A percentile compares a stretch with the other conserved stretches of the same genome.
These are phyloP conservation scores for Hirtodrosophila histrioides DNA, from an alignment of 2,888 invertebrate species.

Conservation along the genomic window DNA sequence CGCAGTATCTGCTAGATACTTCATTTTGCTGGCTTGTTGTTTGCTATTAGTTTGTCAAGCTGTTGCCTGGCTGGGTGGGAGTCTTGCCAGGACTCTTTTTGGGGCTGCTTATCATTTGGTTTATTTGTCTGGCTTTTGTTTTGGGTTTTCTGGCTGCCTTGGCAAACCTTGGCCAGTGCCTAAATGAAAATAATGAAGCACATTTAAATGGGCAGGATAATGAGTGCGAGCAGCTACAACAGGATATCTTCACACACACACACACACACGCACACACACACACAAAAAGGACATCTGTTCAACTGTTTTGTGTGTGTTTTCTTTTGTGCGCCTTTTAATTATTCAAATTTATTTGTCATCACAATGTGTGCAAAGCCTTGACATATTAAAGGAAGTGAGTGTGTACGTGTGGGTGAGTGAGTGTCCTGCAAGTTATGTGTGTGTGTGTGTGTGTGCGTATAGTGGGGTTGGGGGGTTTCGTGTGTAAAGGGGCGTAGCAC, in stretches of 20 bases:
- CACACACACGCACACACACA: constrained; percentile 1
- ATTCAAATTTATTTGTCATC: constrained; percentile 78
- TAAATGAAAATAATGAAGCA: constrained; percentile 62
- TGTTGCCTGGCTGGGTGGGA: constrained; percentile 48
- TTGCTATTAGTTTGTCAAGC: constrained; percentile 76
- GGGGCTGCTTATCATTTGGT: constrained; percentile 65
- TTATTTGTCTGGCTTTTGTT: constrained; percentile 64
- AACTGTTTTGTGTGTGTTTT: constrained; percentile 15
- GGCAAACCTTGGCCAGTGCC: constrained; percentile 24
- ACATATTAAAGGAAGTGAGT: constrained; percentile 27
- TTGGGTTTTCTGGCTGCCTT: constrained; percentile 11
- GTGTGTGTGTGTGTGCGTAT: constrained; percentile 8
- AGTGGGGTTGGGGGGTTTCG: constrained; percentile 15
- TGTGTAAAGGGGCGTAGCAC: constrained; percentile 30
- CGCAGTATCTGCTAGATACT: constrained; percentile 19
- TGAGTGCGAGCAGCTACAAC: constrained; percentile 24
- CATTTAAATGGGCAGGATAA: constrained; percentile 64
- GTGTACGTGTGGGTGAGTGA: constrained; percentile 1
- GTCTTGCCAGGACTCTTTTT: background rate
- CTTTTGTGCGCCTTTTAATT: constrained; percentile 69
- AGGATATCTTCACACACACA: background rate
- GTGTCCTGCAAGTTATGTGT: constrained; percentile 14
- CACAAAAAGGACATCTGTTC: constrained; percentile 73
- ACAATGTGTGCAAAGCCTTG: constrained; percentile 48
- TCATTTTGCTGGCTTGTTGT: constrained; percentile 30